These are phyloP conservation scores for Netelia fuscicornis DNA, from an alignment of 2,888 invertebrate species.

Conservation along the genomic window DNA sequence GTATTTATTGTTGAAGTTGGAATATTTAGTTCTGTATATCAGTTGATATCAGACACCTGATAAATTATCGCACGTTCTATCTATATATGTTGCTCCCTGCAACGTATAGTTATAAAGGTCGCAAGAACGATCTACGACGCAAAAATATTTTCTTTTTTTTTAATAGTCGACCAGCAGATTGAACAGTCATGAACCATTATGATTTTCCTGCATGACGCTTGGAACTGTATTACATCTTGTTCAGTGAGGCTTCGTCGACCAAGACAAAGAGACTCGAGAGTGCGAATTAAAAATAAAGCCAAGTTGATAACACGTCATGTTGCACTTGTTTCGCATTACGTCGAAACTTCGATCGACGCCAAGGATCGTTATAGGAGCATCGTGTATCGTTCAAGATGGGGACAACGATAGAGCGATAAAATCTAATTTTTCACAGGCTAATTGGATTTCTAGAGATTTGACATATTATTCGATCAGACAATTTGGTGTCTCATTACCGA, in stretches of 20 bases:
- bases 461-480: background rate
- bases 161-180: no score
- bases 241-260: background rate
- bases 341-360: background rate
- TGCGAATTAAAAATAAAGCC: background rate
- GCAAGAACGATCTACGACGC: no score
- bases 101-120: no score
- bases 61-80: no score
- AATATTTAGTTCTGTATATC: no score
- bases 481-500: background rate
- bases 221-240: no score
- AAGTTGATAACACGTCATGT: conserved; percentile 1
- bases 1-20: no score
- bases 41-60: no score
- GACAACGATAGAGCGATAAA: background rate
- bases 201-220: no score
- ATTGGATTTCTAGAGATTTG: background rate
- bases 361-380: background rate
- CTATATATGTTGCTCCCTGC: no score
- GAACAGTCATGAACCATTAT: no score
- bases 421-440: background rate
- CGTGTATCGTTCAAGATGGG: background rate
- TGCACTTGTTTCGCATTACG: background rate
- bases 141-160: no score
- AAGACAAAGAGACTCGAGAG: background rate